Conservation (phyloP, 1,140 invertebrate genomes). For the Centruroides vittatus region DNA sequence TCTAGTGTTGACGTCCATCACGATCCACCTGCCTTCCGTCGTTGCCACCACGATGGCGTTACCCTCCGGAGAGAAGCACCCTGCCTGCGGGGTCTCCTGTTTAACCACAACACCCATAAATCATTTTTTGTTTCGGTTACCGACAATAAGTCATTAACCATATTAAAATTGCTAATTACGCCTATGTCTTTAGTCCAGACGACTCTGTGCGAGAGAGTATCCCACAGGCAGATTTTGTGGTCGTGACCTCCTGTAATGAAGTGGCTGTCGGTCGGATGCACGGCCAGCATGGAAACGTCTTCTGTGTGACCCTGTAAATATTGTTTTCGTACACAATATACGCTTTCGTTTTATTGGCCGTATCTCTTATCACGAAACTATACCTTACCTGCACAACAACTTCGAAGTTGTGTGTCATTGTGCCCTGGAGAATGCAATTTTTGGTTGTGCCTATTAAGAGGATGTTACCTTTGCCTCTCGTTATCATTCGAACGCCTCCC, state of each 20-base stretch:
- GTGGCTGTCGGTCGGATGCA: constrained; percentile 66
- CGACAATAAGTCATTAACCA: too few species aligned
- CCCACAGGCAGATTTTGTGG: constrained; percentile 73
- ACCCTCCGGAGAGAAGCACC: constrained; percentile 68
- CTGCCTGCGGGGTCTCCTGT: constrained; percentile 69
- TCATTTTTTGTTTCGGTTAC: constrained; percentile 3
- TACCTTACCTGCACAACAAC: constrained; percentile 30
- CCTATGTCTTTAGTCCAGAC: constrained; percentile 83
- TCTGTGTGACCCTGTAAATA: constrained; percentile 52
- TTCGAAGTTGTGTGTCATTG: constrained; percentile 58
- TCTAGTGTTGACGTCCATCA: constrained; percentile 66
- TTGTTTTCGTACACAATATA: too few species aligned
- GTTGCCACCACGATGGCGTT: constrained; percentile 62
- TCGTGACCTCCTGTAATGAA: constrained; percentile 81
- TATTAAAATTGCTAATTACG: constrained; percentile 31
- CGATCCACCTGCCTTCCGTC: constrained; percentile 64
- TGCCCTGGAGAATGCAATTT: constrained; percentile 76
- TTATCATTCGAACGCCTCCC: constrained; percentile 68
- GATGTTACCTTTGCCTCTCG: constrained; percentile 66
- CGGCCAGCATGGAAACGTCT: constrained; percentile 73
- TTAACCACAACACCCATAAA: constrained; percentile 9
- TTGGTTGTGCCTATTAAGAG: constrained; percentile 74
- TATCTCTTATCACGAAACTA: too few species aligned
- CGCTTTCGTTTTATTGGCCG: too few species aligned
- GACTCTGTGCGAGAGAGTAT: constrained; percentile 67